Evolutionary conservation across 2,888 invertebrate species (phyloP).

Genomic region (Polydrusus tereticollis): DNA sequence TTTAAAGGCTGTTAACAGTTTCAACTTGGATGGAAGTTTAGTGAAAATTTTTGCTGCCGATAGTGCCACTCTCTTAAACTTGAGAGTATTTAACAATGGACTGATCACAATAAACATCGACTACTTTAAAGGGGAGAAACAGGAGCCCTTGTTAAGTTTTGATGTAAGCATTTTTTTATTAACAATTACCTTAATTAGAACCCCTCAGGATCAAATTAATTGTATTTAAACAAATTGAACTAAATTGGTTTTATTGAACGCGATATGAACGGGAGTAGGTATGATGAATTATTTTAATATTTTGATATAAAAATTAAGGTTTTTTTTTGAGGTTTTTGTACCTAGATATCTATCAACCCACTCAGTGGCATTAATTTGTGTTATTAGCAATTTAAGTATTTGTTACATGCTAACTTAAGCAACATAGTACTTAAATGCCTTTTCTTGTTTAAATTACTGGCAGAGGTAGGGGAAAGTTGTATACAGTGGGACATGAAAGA

Average conservation of each 20-base stretch:
- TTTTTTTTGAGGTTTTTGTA: too few relatives aligned
- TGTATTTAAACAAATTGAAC: conserved; percentile 1
- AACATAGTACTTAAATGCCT: too few relatives aligned
- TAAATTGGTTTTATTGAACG: neutral
- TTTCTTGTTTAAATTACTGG: too few relatives aligned
- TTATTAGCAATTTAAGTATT: too few relatives aligned
- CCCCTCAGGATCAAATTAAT: neutral
- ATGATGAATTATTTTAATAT: too few relatives aligned
- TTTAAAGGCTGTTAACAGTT: conserved; percentile 77
- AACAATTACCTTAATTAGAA: too few relatives aligned
- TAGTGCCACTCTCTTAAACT: conserved; percentile 77
- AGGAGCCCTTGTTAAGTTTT: conserved; percentile 79
- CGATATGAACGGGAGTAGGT: neutral
- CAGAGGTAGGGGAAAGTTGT: too few relatives aligned
- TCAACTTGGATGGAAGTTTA: conserved; percentile 78
- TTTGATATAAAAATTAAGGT: too few relatives aligned
- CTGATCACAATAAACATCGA: conserved; percentile 86
- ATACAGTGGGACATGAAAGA: too few relatives aligned
- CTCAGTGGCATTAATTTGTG: too few relatives aligned
- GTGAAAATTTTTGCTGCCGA: conserved; percentile 80
- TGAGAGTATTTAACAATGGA: conserved; percentile 81
- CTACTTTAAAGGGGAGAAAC: conserved; percentile 82
- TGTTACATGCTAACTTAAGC: too few relatives aligned
- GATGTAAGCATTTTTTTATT: conserved; percentile 74
- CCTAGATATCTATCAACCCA: too few relatives aligned